phyloP scores from a whole-genome alignment of 2,888 invertebrate genomes.

The Adelphocoris suturalis region DNA sequence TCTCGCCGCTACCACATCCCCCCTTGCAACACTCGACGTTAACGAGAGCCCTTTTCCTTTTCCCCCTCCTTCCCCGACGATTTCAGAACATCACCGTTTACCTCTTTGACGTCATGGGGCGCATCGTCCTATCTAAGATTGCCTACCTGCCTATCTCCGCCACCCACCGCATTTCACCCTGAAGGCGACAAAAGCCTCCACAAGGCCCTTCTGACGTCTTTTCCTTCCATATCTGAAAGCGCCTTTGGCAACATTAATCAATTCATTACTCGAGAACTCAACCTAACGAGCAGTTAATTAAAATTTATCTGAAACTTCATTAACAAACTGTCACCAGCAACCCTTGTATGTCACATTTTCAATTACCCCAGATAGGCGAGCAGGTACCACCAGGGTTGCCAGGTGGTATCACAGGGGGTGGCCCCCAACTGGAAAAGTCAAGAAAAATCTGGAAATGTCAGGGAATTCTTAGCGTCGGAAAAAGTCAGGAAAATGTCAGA shows the following conservation, averaged over 20 bases:
- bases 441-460: too few species aligned
- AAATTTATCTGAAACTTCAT: conserved; percentile 14
- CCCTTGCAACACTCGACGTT: conserved; percentile 1
- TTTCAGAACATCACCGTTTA: conserved; percentile 40
- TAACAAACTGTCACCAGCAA: not conserved
- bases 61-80: not conserved
- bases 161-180: not conserved
- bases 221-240: conserved; percentile 6
- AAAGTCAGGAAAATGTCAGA: too few species aligned
- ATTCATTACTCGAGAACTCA: conserved; percentile 3
- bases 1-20: not conserved
- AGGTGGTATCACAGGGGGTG: too few species aligned
- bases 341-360: not conserved
- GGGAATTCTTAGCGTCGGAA: too few species aligned
- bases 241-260: conserved; percentile 16
- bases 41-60: conserved; percentile 9
- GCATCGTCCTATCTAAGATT: conserved; percentile 25
- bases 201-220: conserved; percentile 15
- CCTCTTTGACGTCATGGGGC: conserved; percentile 17
- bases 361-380: not conserved
- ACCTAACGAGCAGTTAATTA: conserved; percentile 31
- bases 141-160: not conserved
- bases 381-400: too few species aligned
- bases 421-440: too few species aligned
- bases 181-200: not conserved